Evolutionary conservation across 2,113 vertebrate species (phyloP), one percentile per base, ranked within the genome.

Genomic region (Aegithalos caudatus): DNA sequence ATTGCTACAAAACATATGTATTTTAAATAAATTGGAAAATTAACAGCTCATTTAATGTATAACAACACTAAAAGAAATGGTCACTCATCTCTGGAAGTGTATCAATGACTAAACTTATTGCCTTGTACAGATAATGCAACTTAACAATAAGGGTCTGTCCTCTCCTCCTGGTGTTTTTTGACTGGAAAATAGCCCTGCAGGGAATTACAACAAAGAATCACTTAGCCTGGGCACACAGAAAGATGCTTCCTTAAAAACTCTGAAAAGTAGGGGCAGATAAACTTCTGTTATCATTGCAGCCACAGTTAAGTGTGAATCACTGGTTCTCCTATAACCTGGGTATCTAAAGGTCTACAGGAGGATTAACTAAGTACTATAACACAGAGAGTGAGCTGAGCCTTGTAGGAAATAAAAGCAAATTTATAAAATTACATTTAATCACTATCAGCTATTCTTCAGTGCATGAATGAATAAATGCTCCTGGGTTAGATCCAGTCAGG

Each of bases 141-240:
- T 31, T 47, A 53, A 42, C 56, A 37, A 69, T 87, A 93, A 92
- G 87, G 40, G 22, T 62, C 73, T 96, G 53, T 96, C 66, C 85
- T 88, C 62, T 93, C 56, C 23, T 23, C 56, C 72, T 95, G 58
- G 58, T 93, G 81, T 96, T 96, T 93, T 96, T 86, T 35, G 60
- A 7, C 37, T 8, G 6, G 33, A 79, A 83, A 95, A 89, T 47
- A 67, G 27, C n/a, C 83, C 29, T 8, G 0, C 21, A 92, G 50
- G 33, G 44, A 90, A 74, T 86, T 82, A 38, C 60, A 82, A 20
- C 4, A 65, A 54, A 77, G 38, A 93, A 64, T 88, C 5, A 2
- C 51, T 91, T 94, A 81, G 78, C 64, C 53, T 76, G 40, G 69
- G 57, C 50, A 50, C 16, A 58, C 7, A 66, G 90, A 87, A 94